Conservation (phyloP, 2,113 vertebrate species). For the Percina caprodes region DNA sequence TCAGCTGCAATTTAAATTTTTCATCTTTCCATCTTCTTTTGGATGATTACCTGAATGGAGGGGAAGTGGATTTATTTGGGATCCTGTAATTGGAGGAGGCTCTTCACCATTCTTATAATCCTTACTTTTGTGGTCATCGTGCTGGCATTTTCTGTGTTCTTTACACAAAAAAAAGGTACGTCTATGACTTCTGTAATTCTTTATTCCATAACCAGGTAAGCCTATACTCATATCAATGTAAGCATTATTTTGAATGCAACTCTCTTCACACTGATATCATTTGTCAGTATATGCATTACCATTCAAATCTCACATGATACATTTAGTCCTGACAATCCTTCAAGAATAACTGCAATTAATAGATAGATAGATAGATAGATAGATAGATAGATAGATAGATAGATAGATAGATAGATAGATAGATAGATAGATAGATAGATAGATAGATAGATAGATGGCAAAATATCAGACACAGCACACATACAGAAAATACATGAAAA, state of each 20-base stretch:
- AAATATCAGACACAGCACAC: no score
- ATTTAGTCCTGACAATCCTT: neutral
- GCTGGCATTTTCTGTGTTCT: slow-evolving; percentile 2
- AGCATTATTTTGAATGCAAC: neutral
- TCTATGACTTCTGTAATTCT: slow-evolving; percentile 14
- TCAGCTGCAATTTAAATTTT: neutral
- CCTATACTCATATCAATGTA: neutral
- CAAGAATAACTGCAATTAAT: neutral
- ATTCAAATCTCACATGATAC: neutral
- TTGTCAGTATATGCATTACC: neutral
- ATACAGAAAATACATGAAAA: no score
- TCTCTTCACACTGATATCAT: neutral
- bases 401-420: no score
- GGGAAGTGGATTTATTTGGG: slow-evolving; percentile 14
- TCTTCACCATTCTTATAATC: slow-evolving; percentile 23
- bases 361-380: no score
- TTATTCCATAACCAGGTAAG: neutral
- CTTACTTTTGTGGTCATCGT: slow-evolving; percentile 16
- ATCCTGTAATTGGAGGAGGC: slow-evolving; percentile 35
- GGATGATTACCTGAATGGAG: slow-evolving; percentile 12
- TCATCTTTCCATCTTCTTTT: slow-evolving; percentile 18
- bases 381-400: no score
- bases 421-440: no score
- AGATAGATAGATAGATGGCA: no score
- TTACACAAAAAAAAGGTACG: slow-evolving; percentile 58